Evolutionary conservation across 2,888 invertebrate genomes (phyloP), one percentile per base, ranked within the genome.

Genomic region (Geotrupes spiniger): DNA sequence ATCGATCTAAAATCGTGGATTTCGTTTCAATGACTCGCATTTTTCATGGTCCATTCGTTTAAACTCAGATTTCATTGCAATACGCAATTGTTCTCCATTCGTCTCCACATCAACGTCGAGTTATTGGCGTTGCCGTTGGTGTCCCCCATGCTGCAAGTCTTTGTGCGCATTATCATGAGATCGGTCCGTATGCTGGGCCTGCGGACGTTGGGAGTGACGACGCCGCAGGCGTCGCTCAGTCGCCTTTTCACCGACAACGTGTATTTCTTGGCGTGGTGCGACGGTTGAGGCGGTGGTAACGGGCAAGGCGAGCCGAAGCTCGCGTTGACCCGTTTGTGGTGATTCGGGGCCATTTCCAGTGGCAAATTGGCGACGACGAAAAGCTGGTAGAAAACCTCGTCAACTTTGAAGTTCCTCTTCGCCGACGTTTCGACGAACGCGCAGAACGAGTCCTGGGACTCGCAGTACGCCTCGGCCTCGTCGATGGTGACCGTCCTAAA

Each of bases 131-230:
- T 65, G 38, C 80, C 80, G 49, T 83, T 84, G 49, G 79, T 79
- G 51, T 86, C 85, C 12, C 82, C 84, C 71, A 84, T 77, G 63
- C 84, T 83, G 75, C 85, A 83, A 51, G 88, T 87, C 75, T 89
- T 89, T 59, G 87, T 87, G 70, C 89, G 83, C 84, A 92, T 88
- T 62, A 90, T 87, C 83, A 91, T 86, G 59, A 92, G 78, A 70
- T 93, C 92, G 4, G 92, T 92, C 53, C 92, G 79, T 57, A 93
- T 89, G 71, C 90, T 90, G 25, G 92, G 92, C 36, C 92, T 77
- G 42, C 92, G 77, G 1, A 89, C 92, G 66, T 91, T 91, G 1
- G 91, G 89, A n/a, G 90, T 88, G 12, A 92, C 89, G 4, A 91
- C 89, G 2, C 92, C 92, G 64, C 90, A 91, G 1, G 92, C 92